Base-by-base conservation (phyloP, 2,888 invertebrate genomes). In the Plutella xylostella region DNA sequence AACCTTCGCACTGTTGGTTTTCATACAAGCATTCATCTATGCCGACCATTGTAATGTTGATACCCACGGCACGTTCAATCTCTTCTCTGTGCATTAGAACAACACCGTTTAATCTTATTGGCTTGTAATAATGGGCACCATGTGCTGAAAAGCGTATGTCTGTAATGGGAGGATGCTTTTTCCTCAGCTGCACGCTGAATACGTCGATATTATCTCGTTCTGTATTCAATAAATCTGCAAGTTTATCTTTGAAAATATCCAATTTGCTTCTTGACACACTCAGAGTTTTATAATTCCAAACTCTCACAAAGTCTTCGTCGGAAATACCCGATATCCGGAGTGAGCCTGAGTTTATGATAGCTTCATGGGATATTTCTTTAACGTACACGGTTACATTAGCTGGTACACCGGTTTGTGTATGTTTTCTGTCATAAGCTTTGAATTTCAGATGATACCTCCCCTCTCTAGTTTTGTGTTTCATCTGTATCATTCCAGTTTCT, bases 321-420 rank as follows among this genome's bases (percentile, higher is more conserved):
- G 96, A 93, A 63, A 97, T 93, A 31, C 97, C 97, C 22, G 94
- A 91, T 64, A 98, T 89, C 54, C 98, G 85, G 45, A 98, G 90
- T 0, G 97, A 98, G 1, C 97, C 98, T 0, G 97, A 97, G 76
- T 97, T 98, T 41, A 94, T 86, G 15, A 98, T 94, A 15, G 98
- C 97, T 59, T 97, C 97, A 61, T 97, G 94, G 0, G 96, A 93
- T 60, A 99, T 96, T 69, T 94, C 95, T 65, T 94, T 92, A 0
- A 99, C 95, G 7, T 91, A 93, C 0, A 98, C 96, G 0, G 95
- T 94, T 0, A 99, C 97, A 70, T 97, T 97, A n/a, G 97, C 97
- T 0, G 92, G 92, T 1, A 98, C 96, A 71, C 97, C 95, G 0
- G 93, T 94, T 72, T 97, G 96, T 0, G 97, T 96, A 66, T 97